Percentiles rank a stretch among this genome's conserved stretches.
phyloP scores from a whole-genome alignment of 1,140 invertebrate species.

The Asbolus verrucosus region DNA sequence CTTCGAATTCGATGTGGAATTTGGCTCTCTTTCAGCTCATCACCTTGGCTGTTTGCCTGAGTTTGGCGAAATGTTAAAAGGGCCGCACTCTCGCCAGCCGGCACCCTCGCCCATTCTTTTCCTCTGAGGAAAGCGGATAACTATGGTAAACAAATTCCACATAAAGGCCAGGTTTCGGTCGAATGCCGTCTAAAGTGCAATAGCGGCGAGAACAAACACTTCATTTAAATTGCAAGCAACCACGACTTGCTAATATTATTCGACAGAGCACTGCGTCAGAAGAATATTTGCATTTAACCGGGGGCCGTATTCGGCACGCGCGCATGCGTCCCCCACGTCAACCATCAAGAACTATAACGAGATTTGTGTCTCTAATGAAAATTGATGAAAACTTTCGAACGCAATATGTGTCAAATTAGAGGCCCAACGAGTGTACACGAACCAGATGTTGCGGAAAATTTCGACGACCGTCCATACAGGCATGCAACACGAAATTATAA shows the following conservation, averaged over 20 bases:
- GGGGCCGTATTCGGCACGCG: constrained; percentile 1
- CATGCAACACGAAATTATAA: too few species aligned
- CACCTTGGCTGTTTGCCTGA: too few species aligned
- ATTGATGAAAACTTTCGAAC: constrained; percentile 11
- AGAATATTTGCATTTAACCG: constrained; percentile 48
- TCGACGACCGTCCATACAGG: too few species aligned
- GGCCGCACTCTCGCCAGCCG: too few species aligned
- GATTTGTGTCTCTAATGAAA: constrained; percentile 18
- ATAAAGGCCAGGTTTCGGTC: constrained; percentile 29
- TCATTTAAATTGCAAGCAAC: constrained; percentile 51
- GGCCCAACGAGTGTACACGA: too few species aligned
- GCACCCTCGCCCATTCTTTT: constrained; percentile 2
- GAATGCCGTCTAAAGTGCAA: constrained; percentile 47
- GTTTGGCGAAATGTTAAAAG: too few species aligned
- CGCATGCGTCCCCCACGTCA: constrained; percentile 14
- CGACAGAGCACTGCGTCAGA: constrained; percentile 39
- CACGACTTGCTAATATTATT: constrained; percentile 48
- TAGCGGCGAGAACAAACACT: constrained; percentile 49
- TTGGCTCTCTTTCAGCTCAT: too few species aligned
- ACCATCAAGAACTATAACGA: constrained; percentile 16
- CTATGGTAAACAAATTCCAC: constrained; percentile 20
- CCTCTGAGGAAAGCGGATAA: too few species aligned
- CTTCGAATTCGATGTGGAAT: too few species aligned
- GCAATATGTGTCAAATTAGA: too few species aligned
- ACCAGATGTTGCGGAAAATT: too few species aligned